Base-by-base conservation (phyloP, 2,797 vertebrate genomes). In the Mustela erminea region DNA sequence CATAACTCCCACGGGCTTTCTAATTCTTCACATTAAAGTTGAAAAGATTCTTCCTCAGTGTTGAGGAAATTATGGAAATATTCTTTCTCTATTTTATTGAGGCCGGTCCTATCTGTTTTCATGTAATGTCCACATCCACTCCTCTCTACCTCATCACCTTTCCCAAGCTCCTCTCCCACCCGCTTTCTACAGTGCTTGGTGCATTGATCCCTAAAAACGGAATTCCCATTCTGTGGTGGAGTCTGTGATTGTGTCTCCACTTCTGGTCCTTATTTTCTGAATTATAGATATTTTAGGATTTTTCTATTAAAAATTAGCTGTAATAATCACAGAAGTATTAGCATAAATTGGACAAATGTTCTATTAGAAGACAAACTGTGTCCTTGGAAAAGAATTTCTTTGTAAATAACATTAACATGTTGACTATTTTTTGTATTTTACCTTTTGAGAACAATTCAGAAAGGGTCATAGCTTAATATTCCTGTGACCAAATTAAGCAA, bases 251-350 rank as follows among this genome's bases (percentile, higher is more conserved):
- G 29, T 14, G 13, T 41, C 49, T 35, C 20, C 18, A 35, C 23
- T 83, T 78, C 35, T 15, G 64, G 29, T 85, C 23, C n/a, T 49
- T 43, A 1, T 62, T 41, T n/a, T 27, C 25, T 20, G 27, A 90
- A 46, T 62, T 74, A 17, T 1, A 62, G 54, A 62, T 54, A 41
- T 14, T 54, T 68, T 5, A 43, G 7, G 54, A 25, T 1, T 81
- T 58, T 90, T 58, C 43, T 84, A 29, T 17, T 83, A 38, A 87
- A 87, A 84, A 46, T 21, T 7, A 7, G 41, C 32, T 75, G 95
- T 87, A 84, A 89, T 83, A 96, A 92, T 95, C 93, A 64, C 27
- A 93, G 86, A 70, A 41, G 81, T 97, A 88, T 84, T 56, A 96
- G 66, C 75, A 58, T 72, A 84, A 89, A 46, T 46, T 60, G n/a